Percentiles rank a stretch among this genome's conserved stretches.
Evolutionary conservation across 64 coral and sea anemone genomes (phyloP).

Genomic region (Porites australiensis): DNA sequence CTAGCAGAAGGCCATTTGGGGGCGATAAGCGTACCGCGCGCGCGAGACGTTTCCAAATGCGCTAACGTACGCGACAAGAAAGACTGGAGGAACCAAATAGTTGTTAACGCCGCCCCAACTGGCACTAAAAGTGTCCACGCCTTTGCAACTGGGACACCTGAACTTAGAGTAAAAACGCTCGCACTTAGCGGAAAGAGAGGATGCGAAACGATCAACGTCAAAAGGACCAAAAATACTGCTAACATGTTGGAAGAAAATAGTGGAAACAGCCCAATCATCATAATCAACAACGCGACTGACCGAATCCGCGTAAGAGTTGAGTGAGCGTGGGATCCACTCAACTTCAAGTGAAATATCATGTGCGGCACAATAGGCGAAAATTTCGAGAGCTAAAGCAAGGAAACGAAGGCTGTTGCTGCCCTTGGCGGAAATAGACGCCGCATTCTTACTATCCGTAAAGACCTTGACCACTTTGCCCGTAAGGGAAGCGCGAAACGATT

Average conservation of each 20-base stretch:
- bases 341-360: constrained; percentile 23
- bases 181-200: too few relatives aligned
- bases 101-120: too few relatives aligned
- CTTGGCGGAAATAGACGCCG: neutral
- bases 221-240: too few relatives aligned
- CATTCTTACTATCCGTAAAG: constrained; percentile 47
- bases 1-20: neutral
- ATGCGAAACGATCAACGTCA: too few relatives aligned
- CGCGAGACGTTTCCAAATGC: too few relatives aligned
- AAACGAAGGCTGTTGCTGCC: constrained; percentile 29
- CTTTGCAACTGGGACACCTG: too few relatives aligned
- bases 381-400: constrained; percentile 3
- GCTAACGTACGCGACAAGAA: too few relatives aligned
- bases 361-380: constrained; percentile 1
- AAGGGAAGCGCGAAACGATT: neutral
- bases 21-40: neutral
- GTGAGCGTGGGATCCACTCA: constrained; percentile 30
- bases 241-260: too few relatives aligned
- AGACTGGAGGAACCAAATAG: too few relatives aligned
- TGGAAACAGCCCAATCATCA: too few relatives aligned
- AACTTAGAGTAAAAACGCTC: too few relatives aligned
- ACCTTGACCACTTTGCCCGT: constrained; percentile 34
- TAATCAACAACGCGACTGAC: neutral
- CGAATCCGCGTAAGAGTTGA: neutral
- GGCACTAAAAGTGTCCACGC: too few relatives aligned